These are phyloP conservation scores for Cheilosia vernalis DNA, from an alignment of 2,888 invertebrate genomes.

Conservation along the genomic window DNA sequence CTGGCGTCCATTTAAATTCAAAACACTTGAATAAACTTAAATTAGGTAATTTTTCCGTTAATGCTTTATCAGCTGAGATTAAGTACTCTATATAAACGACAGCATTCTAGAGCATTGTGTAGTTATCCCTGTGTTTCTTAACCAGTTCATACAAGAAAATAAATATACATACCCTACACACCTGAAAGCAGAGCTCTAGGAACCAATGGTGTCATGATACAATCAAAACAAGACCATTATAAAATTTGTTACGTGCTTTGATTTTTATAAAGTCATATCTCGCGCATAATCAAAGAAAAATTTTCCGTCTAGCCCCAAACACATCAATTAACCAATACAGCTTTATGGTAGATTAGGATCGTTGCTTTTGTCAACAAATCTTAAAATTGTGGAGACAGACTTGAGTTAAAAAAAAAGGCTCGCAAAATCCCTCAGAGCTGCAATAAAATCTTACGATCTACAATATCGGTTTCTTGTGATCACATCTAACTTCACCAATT, in stretches of 20 bases:
- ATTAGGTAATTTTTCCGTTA: background rate
- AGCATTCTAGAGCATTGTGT: too few species aligned
- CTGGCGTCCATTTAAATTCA: slow-evolving; percentile 2
- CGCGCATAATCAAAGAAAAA: background rate
- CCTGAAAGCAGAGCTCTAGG: too few species aligned
- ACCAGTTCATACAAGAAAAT: too few species aligned
- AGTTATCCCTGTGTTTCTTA: too few species aligned
- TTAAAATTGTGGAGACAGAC: too few species aligned
- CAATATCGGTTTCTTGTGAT: too few species aligned
- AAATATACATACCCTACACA: too few species aligned
- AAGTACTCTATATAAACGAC: too few species aligned
- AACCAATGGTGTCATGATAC: background rate
- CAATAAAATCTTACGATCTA: too few species aligned
- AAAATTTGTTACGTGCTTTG: background rate
- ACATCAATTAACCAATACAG: background rate
- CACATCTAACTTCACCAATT: too few species aligned
- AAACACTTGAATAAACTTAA: background rate
- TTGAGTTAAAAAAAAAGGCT: too few species aligned
- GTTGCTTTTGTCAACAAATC: background rate
- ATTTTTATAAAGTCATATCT: background rate
- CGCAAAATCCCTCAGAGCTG: too few species aligned
- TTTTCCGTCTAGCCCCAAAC: background rate
- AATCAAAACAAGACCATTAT: background rate
- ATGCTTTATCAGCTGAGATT: slow-evolving; percentile 19
- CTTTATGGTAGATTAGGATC: background rate